Evolutionary conservation across 2,888 invertebrate species (phyloP).

Genomic region (Germaria angustata): DNA sequence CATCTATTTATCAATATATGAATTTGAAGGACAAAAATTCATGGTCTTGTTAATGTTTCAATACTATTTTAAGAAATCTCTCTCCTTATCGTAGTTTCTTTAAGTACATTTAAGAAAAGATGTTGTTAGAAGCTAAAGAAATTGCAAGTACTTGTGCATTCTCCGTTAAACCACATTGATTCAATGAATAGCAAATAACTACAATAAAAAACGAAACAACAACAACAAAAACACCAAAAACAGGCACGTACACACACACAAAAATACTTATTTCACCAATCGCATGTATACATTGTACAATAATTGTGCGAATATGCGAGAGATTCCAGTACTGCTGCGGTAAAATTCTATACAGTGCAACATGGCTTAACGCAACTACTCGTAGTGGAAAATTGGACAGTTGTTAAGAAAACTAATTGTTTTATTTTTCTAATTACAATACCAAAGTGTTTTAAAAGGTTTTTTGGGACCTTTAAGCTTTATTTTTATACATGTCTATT

Average conservation of each 20-base stretch:
- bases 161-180: slow-evolving; percentile 24
- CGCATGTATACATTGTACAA: not conserved
- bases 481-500: no score
- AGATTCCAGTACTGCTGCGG: not conserved
- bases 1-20: no score
- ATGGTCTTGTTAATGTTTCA: no score
- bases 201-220: not conserved
- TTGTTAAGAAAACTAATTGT: no score
- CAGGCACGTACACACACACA: not conserved
- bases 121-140: not conserved
- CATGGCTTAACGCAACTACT: no score
- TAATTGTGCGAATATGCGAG: not conserved
- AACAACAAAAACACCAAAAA: no score
- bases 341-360: no score
- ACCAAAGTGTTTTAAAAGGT: no score
- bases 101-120: not conserved
- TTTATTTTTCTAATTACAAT: no score
- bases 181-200: not conserved
- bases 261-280: not conserved
- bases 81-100: not conserved
- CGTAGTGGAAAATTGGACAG: no score
- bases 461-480: no score
- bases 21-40: no score
- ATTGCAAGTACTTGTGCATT: slow-evolving; percentile 2
- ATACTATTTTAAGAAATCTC: not conserved